Conservation (phyloP, 2,797 vertebrate genomes). For the Neopelma chrysocephalum region DNA sequence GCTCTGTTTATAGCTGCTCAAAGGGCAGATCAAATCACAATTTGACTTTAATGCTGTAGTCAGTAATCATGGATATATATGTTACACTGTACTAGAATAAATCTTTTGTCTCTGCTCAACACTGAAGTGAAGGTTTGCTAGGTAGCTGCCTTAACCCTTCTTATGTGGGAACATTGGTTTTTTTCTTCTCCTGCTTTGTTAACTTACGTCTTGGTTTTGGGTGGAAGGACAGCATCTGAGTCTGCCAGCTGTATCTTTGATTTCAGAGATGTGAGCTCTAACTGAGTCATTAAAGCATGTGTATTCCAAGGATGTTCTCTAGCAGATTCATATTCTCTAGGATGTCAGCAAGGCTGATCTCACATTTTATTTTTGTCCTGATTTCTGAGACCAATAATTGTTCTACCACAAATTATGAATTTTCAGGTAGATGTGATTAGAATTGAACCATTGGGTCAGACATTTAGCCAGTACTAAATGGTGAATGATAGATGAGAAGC, state of each 20-base stretch:
- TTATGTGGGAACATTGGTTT: neutral
- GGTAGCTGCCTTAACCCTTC: neutral
- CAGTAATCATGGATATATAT: neutral
- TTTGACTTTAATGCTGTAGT: neutral
- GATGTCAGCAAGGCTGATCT: neutral
- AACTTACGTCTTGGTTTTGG: neutral
- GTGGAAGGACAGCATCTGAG: neutral
- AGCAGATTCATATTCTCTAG: neutral
- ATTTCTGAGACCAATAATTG: neutral
- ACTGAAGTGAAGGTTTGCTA: neutral
- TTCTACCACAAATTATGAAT: neutral
- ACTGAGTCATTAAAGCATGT: neutral
- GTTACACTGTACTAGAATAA: neutral
- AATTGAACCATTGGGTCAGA: neutral
- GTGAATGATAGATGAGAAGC: neutral
- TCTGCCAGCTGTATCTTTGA: neutral
- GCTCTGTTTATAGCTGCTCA: neutral
- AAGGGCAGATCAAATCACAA: neutral
- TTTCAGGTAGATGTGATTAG: neutral
- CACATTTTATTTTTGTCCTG: neutral
- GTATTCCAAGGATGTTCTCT: neutral
- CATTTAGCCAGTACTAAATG: neutral
- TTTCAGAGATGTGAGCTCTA: neutral
- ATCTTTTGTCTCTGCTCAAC: neutral
- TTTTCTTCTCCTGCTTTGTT: neutral